A percentile compares a stretch with the other conserved stretches of the same genome.
These are phyloP conservation scores for Amphipyra tragopoginis DNA, from an alignment of 2,888 invertebrate genomes.

Conservation along the genomic window DNA sequence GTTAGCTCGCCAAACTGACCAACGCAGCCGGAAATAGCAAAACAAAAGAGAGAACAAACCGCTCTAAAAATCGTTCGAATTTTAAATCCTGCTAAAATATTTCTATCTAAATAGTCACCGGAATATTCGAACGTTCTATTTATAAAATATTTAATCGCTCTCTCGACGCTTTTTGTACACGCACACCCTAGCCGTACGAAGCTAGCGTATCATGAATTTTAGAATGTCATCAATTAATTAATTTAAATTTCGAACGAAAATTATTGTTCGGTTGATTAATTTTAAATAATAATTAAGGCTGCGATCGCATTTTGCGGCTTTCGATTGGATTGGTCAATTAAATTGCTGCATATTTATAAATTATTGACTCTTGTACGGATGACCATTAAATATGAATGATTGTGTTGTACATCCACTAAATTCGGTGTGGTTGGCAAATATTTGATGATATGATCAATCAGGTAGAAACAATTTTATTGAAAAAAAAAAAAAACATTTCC, in stretches of 20 bases:
- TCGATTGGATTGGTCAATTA: conserved; percentile 45
- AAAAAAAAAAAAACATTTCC: too few relatives aligned
- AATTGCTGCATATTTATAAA: conserved; percentile 23
- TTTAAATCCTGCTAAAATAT: conserved; percentile 14
- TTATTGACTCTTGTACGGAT: conserved; percentile 21
- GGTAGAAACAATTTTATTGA: too few relatives aligned
- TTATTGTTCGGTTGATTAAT: conserved; percentile 64
- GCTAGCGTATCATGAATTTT: conserved; percentile 64
- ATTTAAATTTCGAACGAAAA: conserved; percentile 50
- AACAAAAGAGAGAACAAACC: not conserved
- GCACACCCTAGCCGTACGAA: not conserved
- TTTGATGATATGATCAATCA: not conserved
- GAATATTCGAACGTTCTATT: conserved; percentile 3
- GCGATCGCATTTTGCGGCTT: conserved; percentile 41
- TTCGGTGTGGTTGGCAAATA: not conserved
- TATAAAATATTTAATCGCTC: conserved; percentile 7
- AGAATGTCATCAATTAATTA: conserved; percentile 69
- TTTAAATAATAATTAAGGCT: conserved; percentile 59
- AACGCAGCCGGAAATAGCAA: not conserved
- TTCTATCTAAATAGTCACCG: conserved; percentile 2
- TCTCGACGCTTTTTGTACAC: too few relatives aligned
- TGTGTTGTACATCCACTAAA: not conserved
- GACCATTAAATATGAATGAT: conserved; percentile 15
- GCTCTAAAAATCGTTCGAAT: conserved; percentile 3
- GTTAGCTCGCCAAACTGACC: not conserved